A percentile compares a stretch with the other conserved stretches of the same genome.
Evolutionary conservation across 1,140 invertebrate species (phyloP).

Genomic region (Dendrolimus punctatus): DNA sequence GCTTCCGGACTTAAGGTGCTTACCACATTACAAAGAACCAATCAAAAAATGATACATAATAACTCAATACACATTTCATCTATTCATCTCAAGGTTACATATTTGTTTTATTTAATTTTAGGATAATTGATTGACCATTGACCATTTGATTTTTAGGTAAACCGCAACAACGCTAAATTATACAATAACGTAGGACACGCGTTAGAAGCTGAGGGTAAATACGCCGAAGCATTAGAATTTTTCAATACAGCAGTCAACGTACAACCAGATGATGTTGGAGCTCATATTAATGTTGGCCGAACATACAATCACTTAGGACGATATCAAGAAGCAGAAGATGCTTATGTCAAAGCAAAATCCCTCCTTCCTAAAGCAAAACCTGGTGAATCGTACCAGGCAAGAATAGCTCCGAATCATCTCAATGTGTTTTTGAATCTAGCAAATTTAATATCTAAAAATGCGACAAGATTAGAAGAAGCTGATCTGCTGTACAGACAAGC

Average conservation of each 20-base stretch:
- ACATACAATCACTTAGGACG: conserved; percentile 94
- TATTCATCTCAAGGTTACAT: too few relatives aligned
- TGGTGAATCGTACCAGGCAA: conserved; percentile 94
- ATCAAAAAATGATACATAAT: too few relatives aligned
- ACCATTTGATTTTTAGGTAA: conserved; percentile 73
- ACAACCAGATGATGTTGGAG: conserved; percentile 95
- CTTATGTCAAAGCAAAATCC: conserved; percentile 91
- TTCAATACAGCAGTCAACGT: conserved; percentile 95
- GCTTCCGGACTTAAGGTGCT: conserved; percentile 85
- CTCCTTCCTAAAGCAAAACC: conserved; percentile 92
- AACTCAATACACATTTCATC: too few relatives aligned
- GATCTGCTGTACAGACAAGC: conserved; percentile 94
- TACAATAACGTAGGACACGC: conserved; percentile 98
- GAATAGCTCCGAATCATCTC: conserved; percentile 96
- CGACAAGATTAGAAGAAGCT: conserved; percentile 92
- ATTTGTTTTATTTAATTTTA: too few relatives aligned
- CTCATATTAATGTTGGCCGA: conserved; percentile 96
- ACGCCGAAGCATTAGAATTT: conserved; percentile 89
- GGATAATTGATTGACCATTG: too few relatives aligned
- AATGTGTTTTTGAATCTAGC: conserved; percentile 97
- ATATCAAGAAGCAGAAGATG: conserved; percentile 91
- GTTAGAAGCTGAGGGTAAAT: conserved; percentile 88
- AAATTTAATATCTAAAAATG: conserved; percentile 95
- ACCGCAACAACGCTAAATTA: conserved; percentile 93
- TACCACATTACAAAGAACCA: not conserved